Conservation (phyloP, 2,113 vertebrate species). For the Erinaceus europaeus region DNA sequence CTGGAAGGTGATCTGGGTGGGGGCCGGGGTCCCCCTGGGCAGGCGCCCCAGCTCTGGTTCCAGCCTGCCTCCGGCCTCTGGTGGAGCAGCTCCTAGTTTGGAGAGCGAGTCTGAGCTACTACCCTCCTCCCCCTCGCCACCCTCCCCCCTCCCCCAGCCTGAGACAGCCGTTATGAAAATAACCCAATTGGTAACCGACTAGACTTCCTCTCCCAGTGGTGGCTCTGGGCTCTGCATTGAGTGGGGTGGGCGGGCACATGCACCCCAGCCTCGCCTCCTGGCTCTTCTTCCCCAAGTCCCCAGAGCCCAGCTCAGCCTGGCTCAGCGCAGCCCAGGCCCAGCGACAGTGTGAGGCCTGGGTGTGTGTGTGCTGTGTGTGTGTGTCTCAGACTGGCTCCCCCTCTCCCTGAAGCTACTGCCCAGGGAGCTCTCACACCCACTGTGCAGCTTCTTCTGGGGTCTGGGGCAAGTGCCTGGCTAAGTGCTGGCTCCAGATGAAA, state of each 20-base stretch:
- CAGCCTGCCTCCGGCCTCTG: constrained; percentile 49
- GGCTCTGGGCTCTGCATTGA: constrained; percentile 27
- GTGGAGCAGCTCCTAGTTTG: constrained; percentile 82
- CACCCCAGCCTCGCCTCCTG: not conserved
- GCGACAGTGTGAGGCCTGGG: too few species aligned
- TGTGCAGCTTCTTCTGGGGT: not conserved
- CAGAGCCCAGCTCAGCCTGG: not conserved
- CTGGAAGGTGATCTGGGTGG: constrained; percentile 51
- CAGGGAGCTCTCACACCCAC: not conserved
- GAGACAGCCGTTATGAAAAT: constrained; percentile 80
- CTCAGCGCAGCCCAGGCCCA: too few species aligned
- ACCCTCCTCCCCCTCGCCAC: constrained; percentile 66
- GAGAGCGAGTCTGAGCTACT: constrained; percentile 57
- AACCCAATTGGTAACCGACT: constrained; percentile 71
- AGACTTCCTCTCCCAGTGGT: constrained; percentile 80
- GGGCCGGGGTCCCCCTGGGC: constrained; percentile 50
- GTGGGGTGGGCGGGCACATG: not conserved
- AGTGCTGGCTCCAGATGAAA: not conserved
- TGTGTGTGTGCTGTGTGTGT: not conserved
- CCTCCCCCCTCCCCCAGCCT: constrained; percentile 61
- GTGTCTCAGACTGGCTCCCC: not conserved
- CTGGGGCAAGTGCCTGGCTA: not conserved
- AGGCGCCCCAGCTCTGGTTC: constrained; percentile 36
- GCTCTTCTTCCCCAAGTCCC: not conserved
- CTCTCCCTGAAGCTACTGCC: not conserved